phyloP scores from a whole-genome alignment of 1,140 invertebrate genomes.

The Scaptomyza graminum region DNA sequence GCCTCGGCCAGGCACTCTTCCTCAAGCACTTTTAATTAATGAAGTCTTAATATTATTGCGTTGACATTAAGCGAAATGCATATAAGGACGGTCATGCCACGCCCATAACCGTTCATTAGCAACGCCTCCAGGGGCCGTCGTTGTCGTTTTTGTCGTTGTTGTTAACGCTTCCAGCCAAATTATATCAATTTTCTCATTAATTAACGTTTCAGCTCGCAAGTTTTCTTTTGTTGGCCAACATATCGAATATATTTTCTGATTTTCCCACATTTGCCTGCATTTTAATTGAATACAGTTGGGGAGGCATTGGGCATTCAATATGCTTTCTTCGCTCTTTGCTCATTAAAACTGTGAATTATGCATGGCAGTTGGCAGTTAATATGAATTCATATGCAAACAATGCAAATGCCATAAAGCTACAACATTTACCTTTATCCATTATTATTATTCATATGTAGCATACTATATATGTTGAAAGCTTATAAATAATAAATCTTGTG shows the following conservation, averaged over 20 bases:
- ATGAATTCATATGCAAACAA: slow-evolving; percentile 39
- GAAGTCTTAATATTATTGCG: slow-evolving; percentile 81
- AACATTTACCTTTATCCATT: background rate
- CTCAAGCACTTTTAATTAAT: slow-evolving; percentile 74
- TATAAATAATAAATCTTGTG: background rate
- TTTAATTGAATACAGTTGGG: slow-evolving; percentile 59
- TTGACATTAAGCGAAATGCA: slow-evolving; percentile 74
- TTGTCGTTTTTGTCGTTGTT: slow-evolving; percentile 24
- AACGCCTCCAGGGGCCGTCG: slow-evolving; percentile 34
- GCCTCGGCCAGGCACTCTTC: slow-evolving; percentile 3
- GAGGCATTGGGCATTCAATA: slow-evolving; percentile 47
- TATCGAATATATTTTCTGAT: background rate
- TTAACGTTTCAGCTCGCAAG: slow-evolving; percentile 60
- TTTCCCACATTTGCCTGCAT: slow-evolving; percentile 44
- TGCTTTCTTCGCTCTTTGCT: slow-evolving; percentile 43
- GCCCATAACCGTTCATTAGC: slow-evolving; percentile 59
- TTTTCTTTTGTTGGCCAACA: slow-evolving; percentile 45
- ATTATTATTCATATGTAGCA: slow-evolving; percentile 3
- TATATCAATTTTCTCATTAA: slow-evolving; percentile 81
- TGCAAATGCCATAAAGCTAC: background rate
- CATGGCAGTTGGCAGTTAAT: slow-evolving; percentile 49
- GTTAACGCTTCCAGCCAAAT: slow-evolving; percentile 27
- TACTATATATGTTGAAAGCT: background rate
- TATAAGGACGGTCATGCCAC: slow-evolving; percentile 55
- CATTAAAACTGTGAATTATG: slow-evolving; percentile 65